Conservation (phyloP, 2,113 vertebrate species). For the Sinocyclocheilus anophthalmus region DNA sequence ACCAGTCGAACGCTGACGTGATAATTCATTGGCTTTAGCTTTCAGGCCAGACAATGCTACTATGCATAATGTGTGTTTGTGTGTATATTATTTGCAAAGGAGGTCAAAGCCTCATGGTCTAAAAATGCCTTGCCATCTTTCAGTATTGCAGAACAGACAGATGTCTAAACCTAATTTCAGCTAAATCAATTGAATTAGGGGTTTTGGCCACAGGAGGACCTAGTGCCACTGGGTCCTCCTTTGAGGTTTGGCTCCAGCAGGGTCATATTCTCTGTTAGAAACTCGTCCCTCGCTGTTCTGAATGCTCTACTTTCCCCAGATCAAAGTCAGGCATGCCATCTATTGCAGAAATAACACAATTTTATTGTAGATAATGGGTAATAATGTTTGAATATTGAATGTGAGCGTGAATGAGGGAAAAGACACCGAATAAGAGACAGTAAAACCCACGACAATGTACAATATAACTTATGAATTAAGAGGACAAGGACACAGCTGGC, state of each 20-base stretch:
- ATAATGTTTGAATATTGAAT: constrained; percentile 6
- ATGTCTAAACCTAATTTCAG: constrained; percentile 37
- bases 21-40: constrained; percentile 16
- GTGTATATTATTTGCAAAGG: background rate
- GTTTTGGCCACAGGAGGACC: background rate
- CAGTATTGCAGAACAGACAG: constrained; percentile 27
- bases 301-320: background rate
- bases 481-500: background rate
- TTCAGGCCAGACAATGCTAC: constrained; percentile 8
- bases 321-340: background rate
- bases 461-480: background rate
- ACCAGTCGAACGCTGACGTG: constrained; percentile 15
- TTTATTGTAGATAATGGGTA: background rate
- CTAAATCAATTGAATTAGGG: constrained; percentile 34
- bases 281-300: background rate
- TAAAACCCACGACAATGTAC: background rate
- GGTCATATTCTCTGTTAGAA: constrained; percentile 22
- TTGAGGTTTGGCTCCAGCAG: background rate
- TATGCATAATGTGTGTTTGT: constrained; percentile 1
- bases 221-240: constrained; percentile 2
- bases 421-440: background rate
- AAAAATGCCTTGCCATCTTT: background rate
- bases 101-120: background rate
- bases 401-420: background rate
- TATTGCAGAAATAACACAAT: background rate